phyloP scores from a whole-genome alignment of 2,113 vertebrate genomes.

The Aix galericulata region DNA sequence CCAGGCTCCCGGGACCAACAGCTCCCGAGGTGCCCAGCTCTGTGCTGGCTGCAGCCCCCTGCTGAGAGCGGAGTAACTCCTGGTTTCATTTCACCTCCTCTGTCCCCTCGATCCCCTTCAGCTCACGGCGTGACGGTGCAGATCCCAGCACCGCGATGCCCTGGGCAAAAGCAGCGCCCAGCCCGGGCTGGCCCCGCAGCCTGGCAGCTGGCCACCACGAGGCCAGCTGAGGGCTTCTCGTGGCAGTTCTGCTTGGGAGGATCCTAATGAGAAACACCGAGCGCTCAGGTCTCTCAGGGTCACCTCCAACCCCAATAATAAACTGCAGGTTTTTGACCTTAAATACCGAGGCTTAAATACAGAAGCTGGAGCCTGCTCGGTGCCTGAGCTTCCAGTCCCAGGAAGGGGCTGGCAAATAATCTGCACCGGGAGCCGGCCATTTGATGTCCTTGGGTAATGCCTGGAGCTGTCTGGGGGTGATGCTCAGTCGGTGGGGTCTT shows the following conservation, averaged over 20 bases:
- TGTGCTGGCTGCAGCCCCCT: not conserved
- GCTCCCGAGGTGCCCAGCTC: rapidly evolving
- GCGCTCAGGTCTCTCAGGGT: not conserved
- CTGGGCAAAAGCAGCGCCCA: not conserved
- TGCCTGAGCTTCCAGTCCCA: not conserved
- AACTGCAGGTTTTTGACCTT: not conserved
- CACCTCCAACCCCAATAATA: not conserved
- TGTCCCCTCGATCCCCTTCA: not conserved
- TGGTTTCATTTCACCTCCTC: not conserved
- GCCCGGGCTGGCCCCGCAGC: not conserved
- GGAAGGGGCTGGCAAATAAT: not conserved
- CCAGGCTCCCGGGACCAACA: not conserved
- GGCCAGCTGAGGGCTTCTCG: not conserved
- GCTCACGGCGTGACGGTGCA: not conserved
- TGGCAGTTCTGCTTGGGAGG: not conserved
- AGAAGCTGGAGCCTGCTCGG: not conserved
- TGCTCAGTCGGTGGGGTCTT: not conserved
- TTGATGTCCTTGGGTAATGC: not conserved
- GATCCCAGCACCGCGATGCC: not conserved
- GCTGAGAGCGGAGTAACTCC: rapidly evolving
- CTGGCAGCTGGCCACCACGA: not conserved
- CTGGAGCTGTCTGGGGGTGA: not conserved
- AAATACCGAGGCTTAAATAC: not conserved
- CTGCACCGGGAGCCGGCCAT: not conserved
- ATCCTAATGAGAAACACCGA: not conserved